Conservation (phyloP, 2,113 vertebrate species). For the Electrona antarctica region DNA sequence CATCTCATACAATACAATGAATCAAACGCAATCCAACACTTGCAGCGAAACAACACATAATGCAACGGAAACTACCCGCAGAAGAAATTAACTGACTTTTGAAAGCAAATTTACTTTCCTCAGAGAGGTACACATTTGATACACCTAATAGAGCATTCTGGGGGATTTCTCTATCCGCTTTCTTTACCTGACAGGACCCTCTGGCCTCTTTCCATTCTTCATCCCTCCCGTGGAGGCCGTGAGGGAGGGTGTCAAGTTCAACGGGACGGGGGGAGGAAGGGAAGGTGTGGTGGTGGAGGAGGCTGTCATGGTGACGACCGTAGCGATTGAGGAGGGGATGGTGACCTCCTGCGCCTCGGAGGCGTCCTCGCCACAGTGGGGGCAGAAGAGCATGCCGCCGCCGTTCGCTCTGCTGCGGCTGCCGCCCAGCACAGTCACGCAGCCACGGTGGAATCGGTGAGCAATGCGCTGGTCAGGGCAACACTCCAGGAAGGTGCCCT, state of each 20-base stretch:
- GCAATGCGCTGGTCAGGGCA: constrained; percentile 90
- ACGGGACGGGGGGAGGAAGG: constrained; percentile 55
- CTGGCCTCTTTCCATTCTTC: constrained; percentile 71
- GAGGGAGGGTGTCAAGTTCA: constrained; percentile 49
- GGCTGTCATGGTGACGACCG: constrained; percentile 83
- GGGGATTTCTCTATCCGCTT: not conserved
- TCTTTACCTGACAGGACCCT: constrained; percentile 75
- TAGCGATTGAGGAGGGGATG: constrained; percentile 77
- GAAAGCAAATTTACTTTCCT: too few species aligned
- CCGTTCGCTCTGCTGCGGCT: constrained; percentile 70
- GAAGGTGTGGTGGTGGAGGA: constrained; percentile 73
- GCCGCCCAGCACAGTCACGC: constrained; percentile 86
- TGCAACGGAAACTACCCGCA: too few species aligned
- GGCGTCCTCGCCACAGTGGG: constrained; percentile 92
- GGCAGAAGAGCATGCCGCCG: constrained; percentile 89
- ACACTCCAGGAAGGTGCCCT: constrained; percentile 93
- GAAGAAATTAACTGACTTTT: too few species aligned
- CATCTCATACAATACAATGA: too few species aligned
- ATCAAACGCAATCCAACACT: too few species aligned
- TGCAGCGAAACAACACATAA: too few species aligned
- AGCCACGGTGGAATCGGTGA: constrained; percentile 91
- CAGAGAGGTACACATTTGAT: too few species aligned
- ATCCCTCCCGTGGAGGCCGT: constrained; percentile 54
- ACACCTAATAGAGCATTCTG: too few species aligned
- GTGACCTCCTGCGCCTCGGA: constrained; percentile 91